Base-by-base conservation (phyloP, 1,140 invertebrate genomes). In the Orussus abietinus region DNA sequence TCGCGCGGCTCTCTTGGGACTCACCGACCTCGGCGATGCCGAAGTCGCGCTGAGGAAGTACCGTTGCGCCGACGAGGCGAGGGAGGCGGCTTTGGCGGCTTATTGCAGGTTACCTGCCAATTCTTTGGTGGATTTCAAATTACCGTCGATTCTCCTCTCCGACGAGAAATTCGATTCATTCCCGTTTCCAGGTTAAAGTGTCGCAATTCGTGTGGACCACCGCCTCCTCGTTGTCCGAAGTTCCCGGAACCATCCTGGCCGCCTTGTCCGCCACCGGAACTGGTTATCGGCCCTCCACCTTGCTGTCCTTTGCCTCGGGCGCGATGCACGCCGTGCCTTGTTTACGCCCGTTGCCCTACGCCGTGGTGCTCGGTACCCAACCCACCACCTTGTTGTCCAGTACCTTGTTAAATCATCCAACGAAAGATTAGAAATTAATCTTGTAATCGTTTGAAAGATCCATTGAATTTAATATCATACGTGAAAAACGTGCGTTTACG, bases 21-120 rank as follows among this genome's bases (percentile, higher is more conserved):
- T 73, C 3, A 69, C 66, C 0, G 69, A 72, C 30, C 52, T 67
- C 11, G 64, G 62, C 11, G 59, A 67, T 12, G 17, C 45, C 6
- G 46, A 64, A 17, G 30, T 51, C 4, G 62, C 62, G 5, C 34
- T 66, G 4, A 56, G 25, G n/a, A 67, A 65, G 38, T 68, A 49
- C 26, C 53, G 53, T n/a, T 53, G 51, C 4, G 55, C 59, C 2
- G 62, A 71, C 35, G 32, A 59, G 48, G 51, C 51, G 6, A 53
- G 59, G 17, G 58, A 57, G 33, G 38, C 51, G 3, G 62, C 64
- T 20, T 25, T 69, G 5, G 52, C 62, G 1, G 45, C 58, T 9
- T 66, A 64, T 33, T 70, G 62, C 37, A 56, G 55, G 44, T 67
- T n/a, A 44, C 47, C 5, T 64, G 57, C 17, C 31, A 35, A 9